Percentiles rank a stretch among this genome's conserved stretches.
These are phyloP conservation scores for Rostratula benghalensis DNA, from an alignment of 2,113 vertebrate species.

Conservation along the genomic window DNA sequence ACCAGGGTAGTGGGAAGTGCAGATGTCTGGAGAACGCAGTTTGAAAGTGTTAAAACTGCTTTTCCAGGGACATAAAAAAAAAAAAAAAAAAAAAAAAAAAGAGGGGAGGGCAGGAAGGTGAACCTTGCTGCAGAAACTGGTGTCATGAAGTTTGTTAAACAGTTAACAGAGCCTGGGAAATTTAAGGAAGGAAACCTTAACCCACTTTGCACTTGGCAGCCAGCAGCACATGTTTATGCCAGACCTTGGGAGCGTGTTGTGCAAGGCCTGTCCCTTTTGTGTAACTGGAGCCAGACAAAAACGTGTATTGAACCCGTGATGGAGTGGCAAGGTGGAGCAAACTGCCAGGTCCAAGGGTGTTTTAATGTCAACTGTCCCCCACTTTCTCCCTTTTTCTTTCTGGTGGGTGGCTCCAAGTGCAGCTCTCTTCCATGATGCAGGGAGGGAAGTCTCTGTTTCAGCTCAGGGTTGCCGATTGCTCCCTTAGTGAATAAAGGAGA, in stretches of 20 bases:
- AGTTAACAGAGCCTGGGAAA: not conserved
- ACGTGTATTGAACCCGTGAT: accelerated
- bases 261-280: conserved; percentile 11
- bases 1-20: not conserved
- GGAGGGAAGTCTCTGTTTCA: not conserved
- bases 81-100: not conserved
- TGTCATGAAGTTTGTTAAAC: accelerated
- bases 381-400: not conserved
- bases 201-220: conserved; percentile 31
- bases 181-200: conserved; percentile 5
- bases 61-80: not conserved
- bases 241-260: not conserved
- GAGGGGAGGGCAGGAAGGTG: not conserved
- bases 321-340: not conserved
- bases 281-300: not conserved
- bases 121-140: not conserved
- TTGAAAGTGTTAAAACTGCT: not conserved
- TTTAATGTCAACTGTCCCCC: not conserved
- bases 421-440: not conserved
- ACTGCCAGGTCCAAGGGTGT: not conserved
- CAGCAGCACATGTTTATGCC: not conserved
- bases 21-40: not conserved
- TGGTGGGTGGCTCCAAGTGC: not conserved
- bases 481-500: not conserved
- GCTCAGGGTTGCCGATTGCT: not conserved